These are phyloP conservation scores for Diglossa brunneiventris DNA, from an alignment of 2,113 vertebrate genomes.

Conservation along the genomic window DNA sequence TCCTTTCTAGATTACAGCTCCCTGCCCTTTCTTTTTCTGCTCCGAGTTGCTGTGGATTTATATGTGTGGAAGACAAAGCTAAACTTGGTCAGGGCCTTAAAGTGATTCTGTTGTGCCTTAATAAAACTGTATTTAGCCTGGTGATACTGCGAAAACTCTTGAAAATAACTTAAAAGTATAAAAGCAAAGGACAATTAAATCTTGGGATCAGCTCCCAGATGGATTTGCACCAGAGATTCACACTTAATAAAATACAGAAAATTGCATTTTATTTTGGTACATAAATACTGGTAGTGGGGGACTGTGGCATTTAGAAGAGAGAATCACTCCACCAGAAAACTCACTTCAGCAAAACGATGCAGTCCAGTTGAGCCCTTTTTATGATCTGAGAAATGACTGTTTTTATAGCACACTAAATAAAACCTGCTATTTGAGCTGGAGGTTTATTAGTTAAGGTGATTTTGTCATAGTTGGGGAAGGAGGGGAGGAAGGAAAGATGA, in stretches of 20 bases:
- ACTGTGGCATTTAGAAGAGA: not conserved
- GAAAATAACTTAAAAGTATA: conserved; percentile 33
- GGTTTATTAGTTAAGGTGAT: conserved; percentile 64
- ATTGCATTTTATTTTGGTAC: conserved; percentile 62
- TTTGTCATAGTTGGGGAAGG: not conserved
- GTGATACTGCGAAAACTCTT: not conserved
- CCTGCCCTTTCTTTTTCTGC: not conserved
- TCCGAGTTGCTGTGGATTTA: not conserved
- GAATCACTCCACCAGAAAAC: conserved; percentile 35
- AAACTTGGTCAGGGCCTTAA: not conserved
- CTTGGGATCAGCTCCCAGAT: conserved; percentile 40
- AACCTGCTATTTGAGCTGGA: conserved; percentile 62
- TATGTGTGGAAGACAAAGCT: not conserved
- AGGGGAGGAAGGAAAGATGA: not conserved
- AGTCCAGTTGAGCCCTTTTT: conserved; percentile 67
- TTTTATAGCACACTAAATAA: conserved; percentile 77
- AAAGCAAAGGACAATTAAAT: conserved; percentile 58
- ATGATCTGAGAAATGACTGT: conserved; percentile 74
- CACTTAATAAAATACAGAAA: conserved; percentile 70
- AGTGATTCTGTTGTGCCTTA: not conserved
- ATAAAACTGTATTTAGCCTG: not conserved
- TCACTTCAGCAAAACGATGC: conserved; percentile 64
- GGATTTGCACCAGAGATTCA: conserved; percentile 31
- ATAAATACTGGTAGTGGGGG: conserved; percentile 35
- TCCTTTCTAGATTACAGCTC: not conserved